Percentiles rank a stretch among this genome's conserved stretches.
Evolutionary conservation across 2,113 vertebrate species (phyloP).

Genomic region (Willisornis vidua): DNA sequence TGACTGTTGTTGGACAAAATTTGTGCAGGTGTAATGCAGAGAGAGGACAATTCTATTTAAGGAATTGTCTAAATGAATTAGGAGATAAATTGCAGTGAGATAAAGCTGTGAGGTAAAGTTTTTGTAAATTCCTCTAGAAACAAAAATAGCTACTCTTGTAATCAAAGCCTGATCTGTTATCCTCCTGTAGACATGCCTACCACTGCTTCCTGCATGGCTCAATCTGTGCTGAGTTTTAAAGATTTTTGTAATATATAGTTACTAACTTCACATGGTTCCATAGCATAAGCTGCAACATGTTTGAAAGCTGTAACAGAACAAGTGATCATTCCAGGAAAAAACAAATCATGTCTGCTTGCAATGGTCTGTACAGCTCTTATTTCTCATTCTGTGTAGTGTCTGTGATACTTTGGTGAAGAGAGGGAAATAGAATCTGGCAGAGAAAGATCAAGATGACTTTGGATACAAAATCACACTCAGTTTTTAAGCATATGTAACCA

Average conservation of each 20-base stretch:
- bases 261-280: conserved; percentile 12
- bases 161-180: neutral
- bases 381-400: conserved; percentile 32
- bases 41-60: neutral
- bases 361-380: neutral
- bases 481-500: neutral
- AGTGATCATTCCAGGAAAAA: conserved; percentile 39
- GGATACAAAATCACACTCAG: neutral
- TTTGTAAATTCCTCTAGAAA: neutral
- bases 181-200: neutral
- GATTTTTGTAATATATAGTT: neutral
- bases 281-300: conserved; percentile 42
- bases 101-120: neutral
- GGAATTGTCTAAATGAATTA: neutral
- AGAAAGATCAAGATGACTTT: neutral
- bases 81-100: neutral
- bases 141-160: neutral
- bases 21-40: neutral
- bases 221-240: neutral
- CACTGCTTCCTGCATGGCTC: neutral
- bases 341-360: neutral
- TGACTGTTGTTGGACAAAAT: neutral
- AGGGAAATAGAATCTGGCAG: neutral
- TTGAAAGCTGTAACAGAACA: conserved; percentile 35
- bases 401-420: neutral